A percentile compares a stretch with the other conserved stretches of the same genome.
Conservation (phyloP, 2,113 vertebrate species). For the Pagrus major region DNA sequence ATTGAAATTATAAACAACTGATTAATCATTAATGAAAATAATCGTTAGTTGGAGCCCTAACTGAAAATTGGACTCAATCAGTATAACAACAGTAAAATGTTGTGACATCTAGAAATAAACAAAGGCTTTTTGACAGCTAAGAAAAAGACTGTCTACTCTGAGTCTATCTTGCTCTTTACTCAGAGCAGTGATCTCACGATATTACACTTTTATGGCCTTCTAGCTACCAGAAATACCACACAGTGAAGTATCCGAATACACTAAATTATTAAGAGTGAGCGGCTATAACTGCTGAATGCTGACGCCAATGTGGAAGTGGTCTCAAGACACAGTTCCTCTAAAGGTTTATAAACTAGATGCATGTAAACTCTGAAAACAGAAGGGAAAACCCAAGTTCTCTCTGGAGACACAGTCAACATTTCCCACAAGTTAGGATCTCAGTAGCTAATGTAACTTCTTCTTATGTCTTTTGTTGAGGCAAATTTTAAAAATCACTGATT, state of each 20-base stretch:
- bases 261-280: constrained; percentile 14
- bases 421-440: background rate
- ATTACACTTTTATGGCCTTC: background rate
- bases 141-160: background rate
- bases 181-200: background rate
- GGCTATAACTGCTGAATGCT: background rate
- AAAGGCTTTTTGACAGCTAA: background rate
- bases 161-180: background rate
- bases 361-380: constrained; percentile 17
- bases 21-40: background rate
- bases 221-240: background rate
- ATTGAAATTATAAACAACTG: too few species aligned
- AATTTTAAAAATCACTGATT: background rate
- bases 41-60: background rate
- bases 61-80: background rate
- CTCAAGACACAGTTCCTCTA: constrained; percentile 43
- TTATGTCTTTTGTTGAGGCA: background rate
- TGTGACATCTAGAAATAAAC: background rate
- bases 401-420: background rate
- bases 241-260: background rate
- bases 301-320: constrained; percentile 16
- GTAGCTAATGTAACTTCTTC: background rate
- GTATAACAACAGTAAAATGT: background rate
- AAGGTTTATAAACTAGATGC: background rate
- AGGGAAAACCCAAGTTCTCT: constrained; percentile 29